Base-by-base conservation (phyloP, 2,797 vertebrate species). In the Esox lucius region DNA sequence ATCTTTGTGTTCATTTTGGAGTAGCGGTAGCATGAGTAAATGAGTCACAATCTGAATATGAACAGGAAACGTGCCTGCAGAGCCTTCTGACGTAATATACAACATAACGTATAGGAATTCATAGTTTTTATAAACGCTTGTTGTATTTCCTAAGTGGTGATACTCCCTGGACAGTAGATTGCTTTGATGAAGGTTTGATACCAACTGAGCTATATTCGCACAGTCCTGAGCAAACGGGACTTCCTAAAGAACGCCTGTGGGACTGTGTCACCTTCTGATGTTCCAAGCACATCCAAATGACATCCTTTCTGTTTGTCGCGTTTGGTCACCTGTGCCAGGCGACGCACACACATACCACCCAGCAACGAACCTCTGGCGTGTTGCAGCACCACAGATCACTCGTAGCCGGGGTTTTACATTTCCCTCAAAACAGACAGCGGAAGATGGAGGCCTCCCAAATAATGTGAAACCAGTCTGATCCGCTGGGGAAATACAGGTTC, bases 401-500 rank as follows among this genome's bases (percentile, higher is more conserved):
- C 83, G 78, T 80, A 77, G 81, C 70, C 49, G 88, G 75, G 75
- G 71, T 82, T 84, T 81, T 22, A 56, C 6, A 56, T 56, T 82
- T 62, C 87, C 85, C 76, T 67, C 78, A 81, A 75, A 79, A 78
- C 76, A 86, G 83, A 79, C 79, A 84, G 79, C 13, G 49, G 22
- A 16, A 65, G 66, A 67, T 65, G 35, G 56, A 77, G 74, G 67
- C 81, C 85, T 88, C 79, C 82, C 74, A 39, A 82, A 90, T 91
- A 90, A 91, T 86, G 79, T 88, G 83, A 90, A 91, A 88, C 87
- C 73, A 81, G 87, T 75, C 85, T 86, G 87, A 91, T 88, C 83
- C 91, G 91, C 91, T 75, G 76, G 91, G 90, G 91, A 91, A 91
- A 91, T 93, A 89, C 82, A 87, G 85, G 19, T 7, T 8, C 83